Evolutionary conservation across 2,113 vertebrate genomes (phyloP), one percentile per base, ranked within the genome.

Genomic region (Tychaedon coryphoeus): DNA sequence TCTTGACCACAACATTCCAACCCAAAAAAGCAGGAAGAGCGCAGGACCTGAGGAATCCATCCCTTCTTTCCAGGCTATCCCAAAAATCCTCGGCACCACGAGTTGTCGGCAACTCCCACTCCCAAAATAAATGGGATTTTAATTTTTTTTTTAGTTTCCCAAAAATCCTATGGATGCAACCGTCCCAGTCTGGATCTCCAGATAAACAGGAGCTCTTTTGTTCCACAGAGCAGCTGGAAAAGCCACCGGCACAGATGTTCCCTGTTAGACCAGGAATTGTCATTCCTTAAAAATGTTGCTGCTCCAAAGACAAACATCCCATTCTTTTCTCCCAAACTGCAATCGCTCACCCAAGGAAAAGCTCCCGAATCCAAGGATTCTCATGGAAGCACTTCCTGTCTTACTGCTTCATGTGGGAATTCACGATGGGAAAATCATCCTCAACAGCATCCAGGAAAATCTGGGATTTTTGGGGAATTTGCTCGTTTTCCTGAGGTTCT

Each of bases 121-220:
- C 95, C 81, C 42, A 31, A 64, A 95, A 90, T 58, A 95, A 86
- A 83, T 17, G 40, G 29, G 15, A 67, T 25, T 60, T 14, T 61
- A 61, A 19, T 23, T 16, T 42, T 31, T 53, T 25, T 40, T 70
- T 45, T 8, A 16, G 6, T 26, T 67, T 76, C 62, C 62, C 33
- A 16, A 58, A 61, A 92, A 51, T 81, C 82, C 79, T 22, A 77
- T 11, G 70, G 86, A 40, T 62, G 9, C n/a, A 29, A 53, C 65
- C 25, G 0, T 53, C 77, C n/a, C 4, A 17, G 29, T 25, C 86
- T 10, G 72, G 92, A 36, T 82, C 67, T 4, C 33, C 31, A 34
- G 83, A 87, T 65, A 56, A 93, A 93, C 90, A 96, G 96, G 88
- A 90, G 40, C 33, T 57, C 83, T 77, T 96, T 95, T 97, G 94